A percentile compares a stretch with the other conserved stretches of the same genome.
These are phyloP conservation scores for Tringa solitaria DNA, from an alignment of 2,113 vertebrate genomes.

Conservation along the genomic window DNA sequence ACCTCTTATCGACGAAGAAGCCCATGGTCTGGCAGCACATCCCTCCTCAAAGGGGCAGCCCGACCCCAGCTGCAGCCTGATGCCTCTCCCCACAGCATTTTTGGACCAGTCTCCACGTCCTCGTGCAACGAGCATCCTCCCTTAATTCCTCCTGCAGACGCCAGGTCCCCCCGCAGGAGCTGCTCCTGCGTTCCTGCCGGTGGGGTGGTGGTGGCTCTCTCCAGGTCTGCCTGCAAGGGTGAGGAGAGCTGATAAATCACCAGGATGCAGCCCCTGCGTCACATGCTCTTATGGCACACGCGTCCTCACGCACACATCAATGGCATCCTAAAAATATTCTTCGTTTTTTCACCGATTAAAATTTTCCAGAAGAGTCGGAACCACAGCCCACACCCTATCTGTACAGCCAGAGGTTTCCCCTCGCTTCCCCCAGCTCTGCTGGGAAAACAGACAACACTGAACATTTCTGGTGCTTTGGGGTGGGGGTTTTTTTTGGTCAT, in stretches of 20 bases:
- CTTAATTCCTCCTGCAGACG: neutral
- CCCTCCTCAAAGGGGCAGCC: neutral
- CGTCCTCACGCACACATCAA: neutral
- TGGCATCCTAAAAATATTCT: neutral
- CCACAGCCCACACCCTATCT: neutral
- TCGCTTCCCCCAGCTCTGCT: neutral
- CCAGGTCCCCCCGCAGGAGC: neutral
- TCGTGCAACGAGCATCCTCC: neutral
- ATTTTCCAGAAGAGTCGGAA: constrained; percentile 28
- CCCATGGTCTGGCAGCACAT: neutral
- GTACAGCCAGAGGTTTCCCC: constrained; percentile 12
- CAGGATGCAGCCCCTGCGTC: neutral
- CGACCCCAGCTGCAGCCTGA: accelerated
- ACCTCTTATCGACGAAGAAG: neutral
- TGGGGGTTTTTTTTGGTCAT: neutral
- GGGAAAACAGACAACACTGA: neutral
- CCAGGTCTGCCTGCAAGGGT: neutral
- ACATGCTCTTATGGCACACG: neutral
- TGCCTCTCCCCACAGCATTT: neutral
- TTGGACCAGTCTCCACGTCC: neutral
- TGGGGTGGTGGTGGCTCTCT: neutral
- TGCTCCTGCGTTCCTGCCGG: neutral
- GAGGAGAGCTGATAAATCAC: neutral
- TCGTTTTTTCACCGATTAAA: neutral
- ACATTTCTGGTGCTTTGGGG: neutral